Percentiles rank a stretch among this genome's conserved stretches.
Evolutionary conservation across 2,888 invertebrate genomes (phyloP).

Genomic region (Orgyia antiqua): DNA sequence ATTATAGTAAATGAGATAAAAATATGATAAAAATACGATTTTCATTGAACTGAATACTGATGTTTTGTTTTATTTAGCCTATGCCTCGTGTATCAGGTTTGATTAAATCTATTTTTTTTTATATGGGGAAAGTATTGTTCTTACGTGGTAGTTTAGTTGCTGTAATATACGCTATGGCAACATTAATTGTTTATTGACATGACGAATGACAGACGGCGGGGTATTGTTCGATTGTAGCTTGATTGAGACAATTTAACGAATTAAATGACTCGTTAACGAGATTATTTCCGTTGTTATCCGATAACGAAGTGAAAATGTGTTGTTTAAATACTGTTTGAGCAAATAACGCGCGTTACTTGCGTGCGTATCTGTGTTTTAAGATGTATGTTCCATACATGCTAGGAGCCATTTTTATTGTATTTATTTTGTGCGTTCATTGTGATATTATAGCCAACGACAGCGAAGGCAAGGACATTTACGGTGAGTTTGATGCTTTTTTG

Average conservation of each 20-base stretch:
- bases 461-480: conserved; percentile 70
- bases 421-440: conserved; percentile 77
- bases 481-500: conserved; percentile 42
- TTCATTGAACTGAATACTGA: too few relatives aligned
- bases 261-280: conserved; percentile 53
- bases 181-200: conserved; percentile 76
- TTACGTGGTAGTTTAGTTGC: too few relatives aligned
- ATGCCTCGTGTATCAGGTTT: too few relatives aligned
- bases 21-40: too few relatives aligned
- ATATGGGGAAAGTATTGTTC: too few relatives aligned
- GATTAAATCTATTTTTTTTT: too few relatives aligned
- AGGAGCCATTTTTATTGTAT: conserved; percentile 78
- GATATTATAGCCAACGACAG: conserved; percentile 72
- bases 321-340: conserved; percentile 56
- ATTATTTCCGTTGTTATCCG: conserved; percentile 51
- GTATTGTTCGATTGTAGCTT: conserved; percentile 63
- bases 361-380: conserved; percentile 56
- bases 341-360: conserved; percentile 49
- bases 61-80: too few relatives aligned
- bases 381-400: conserved; percentile 70
- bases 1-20: too few relatives aligned
- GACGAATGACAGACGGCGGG: conserved; percentile 72
- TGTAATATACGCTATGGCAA: too few relatives aligned
- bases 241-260: conserved; percentile 53
- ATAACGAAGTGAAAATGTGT: conserved; percentile 65